Base-by-base conservation (phyloP, 1,140 invertebrate genomes). In the Drosophila albomicans region DNA sequence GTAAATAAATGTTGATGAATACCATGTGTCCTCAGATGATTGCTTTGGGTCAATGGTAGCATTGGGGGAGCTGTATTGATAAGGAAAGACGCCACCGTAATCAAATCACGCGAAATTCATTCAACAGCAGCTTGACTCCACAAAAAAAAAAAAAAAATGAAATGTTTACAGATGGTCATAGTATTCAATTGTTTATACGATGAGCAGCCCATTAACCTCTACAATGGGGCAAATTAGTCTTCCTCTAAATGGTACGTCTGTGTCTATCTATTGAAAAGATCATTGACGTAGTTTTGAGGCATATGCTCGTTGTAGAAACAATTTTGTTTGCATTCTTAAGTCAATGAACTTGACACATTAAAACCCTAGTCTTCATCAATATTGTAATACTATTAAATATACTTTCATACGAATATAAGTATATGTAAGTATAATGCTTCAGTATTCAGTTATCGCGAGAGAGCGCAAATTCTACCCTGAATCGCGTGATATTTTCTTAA, bases 401-500 rank as follows among this genome's bases (percentile, higher is more conserved):
- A 32, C 49, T 32, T 30, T 45, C 43, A 6, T 63, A 48, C 38
- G 5, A 25, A 11, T 38, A 3, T 35, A 63, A 41, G 13, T 56
- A 30, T 15, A 25, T 41, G 20, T 25, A 3, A 25, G 20, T 7
- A 51, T 54, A 38, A 10, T 38, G 32, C 7, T 59, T 48, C 28
- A 16, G 35, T 13, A 35, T 52, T n/a, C 32, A 13, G 67, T 66
- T 79, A 72, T 82, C 75, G 67, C 49, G 52, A 25, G 70, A 71
- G 70, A 81, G 81, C 71, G 64, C 81, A 82, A 86, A 88, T 92
- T 89, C 80, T 86, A 91, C 73, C 65, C 46, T 85, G 75, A 82
- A 84, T 89, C 80, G 82, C 81, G 76, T 88, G 81, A 90, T 91
- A 82, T 79, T 79, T 79, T 85, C 57, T 86, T 84, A 90, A 82